Conservation (phyloP, 2,888 invertebrate genomes). For the Xestia sexstrigata region DNA sequence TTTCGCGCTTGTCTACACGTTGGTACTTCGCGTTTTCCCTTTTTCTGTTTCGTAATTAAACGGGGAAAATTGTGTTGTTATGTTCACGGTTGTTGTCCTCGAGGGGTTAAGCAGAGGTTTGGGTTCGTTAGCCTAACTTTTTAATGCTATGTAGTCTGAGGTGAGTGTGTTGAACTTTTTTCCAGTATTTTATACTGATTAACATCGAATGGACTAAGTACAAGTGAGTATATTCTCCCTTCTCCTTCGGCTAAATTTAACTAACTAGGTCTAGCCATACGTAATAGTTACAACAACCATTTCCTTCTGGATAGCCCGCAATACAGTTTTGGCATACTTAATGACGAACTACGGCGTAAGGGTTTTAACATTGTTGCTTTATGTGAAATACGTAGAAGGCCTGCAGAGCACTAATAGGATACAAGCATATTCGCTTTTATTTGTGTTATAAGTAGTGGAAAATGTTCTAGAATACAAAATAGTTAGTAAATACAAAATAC, state of each 20-base stretch:
- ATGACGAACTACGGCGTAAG: conserved; percentile 18
- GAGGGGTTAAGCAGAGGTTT: not conserved
- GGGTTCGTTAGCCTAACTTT: not conserved
- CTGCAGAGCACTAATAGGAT: not conserved
- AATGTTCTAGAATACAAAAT: not conserved
- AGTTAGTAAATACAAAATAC: no score
- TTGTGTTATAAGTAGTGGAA: not conserved
- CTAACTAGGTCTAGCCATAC: not conserved
- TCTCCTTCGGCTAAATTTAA: not conserved
- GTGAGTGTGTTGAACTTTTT: not conserved
- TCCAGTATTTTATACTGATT: not conserved
- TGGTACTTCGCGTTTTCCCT: conserved; percentile 15
- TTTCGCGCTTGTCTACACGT: conserved; percentile 55
- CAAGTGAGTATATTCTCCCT: not conserved
- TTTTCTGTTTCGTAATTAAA: conserved; percentile 41
- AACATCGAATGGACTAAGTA: not conserved
- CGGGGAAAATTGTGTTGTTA: conserved; percentile 21
- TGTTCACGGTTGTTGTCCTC: conserved; percentile 5
- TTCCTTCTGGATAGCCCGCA: conserved; percentile 23
- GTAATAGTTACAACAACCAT: conserved; percentile 20
- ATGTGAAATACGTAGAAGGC: not conserved
- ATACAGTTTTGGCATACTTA: conserved; percentile 34
- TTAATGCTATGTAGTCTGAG: not conserved
- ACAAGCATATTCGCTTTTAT: not conserved
- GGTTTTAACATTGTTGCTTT: conserved; percentile 27